Conservation (phyloP, 2,888 invertebrate species). For the Ceramica pisi region DNA sequence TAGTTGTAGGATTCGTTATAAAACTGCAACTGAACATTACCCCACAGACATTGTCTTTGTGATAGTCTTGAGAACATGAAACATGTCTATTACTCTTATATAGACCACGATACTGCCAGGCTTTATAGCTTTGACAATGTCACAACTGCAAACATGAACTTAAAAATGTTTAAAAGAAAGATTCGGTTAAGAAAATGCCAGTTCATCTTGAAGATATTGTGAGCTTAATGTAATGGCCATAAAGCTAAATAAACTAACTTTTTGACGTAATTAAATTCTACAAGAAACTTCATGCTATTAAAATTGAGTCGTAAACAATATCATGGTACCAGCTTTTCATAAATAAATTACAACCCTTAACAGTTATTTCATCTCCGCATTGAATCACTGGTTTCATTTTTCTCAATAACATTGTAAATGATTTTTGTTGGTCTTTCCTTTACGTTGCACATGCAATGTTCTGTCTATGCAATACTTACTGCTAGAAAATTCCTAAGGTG, state of each 20-base stretch:
- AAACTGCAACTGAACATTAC: slow-evolving; percentile 26
- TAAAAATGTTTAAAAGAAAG: neutral
- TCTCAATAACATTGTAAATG: too few species aligned
- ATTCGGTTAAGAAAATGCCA: neutral
- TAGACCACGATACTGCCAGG: neutral
- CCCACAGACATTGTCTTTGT: slow-evolving; percentile 29
- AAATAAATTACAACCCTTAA: neutral
- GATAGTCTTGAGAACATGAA: slow-evolving; percentile 10
- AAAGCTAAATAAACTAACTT: neutral
- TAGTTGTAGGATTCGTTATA: neutral
- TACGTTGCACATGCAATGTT: too few species aligned
- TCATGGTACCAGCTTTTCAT: too few species aligned
- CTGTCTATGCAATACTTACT: too few species aligned
- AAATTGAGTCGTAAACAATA: too few species aligned
- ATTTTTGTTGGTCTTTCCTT: too few species aligned
- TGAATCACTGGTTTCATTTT: too few species aligned
- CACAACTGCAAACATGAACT: slow-evolving; percentile 25
- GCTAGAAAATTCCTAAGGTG: too few species aligned
- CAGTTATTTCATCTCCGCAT: too few species aligned
- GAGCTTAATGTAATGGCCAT: neutral
- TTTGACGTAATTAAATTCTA: neutral
- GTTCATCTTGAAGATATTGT: too few species aligned
- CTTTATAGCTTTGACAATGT: slow-evolving; percentile 30
- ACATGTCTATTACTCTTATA: slow-evolving; percentile 10
- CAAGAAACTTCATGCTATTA: too few species aligned